Percentiles rank a stretch among this genome's conserved stretches.
Evolutionary conservation across 2,797 vertebrate genomes (phyloP).

Genomic region (Siniperca undulata): DNA sequence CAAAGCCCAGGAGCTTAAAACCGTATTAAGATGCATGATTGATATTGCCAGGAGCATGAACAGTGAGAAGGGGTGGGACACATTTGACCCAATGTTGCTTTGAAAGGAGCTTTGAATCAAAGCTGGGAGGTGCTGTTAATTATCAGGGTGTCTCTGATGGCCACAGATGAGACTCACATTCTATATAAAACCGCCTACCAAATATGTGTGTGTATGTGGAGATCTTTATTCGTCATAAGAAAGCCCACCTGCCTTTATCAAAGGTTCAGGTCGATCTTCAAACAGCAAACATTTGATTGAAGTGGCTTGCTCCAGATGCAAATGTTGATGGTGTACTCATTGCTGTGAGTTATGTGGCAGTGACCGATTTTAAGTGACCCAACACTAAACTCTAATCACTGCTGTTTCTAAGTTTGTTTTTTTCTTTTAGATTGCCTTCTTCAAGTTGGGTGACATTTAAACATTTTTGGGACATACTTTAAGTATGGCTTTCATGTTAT

Average conservation of each 20-base stretch:
- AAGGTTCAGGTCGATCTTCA: slow-evolving; percentile 67
- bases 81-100: slow-evolving; percentile 56
- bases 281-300: slow-evolving; percentile 43
- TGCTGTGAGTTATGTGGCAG: neutral
- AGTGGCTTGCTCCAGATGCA: slow-evolving; percentile 42
- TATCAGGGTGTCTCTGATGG: slow-evolving; percentile 74
- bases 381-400: neutral
- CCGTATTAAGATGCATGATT: slow-evolving; percentile 72
- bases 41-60: slow-evolving; percentile 51
- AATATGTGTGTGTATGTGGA: slow-evolving; percentile 34
- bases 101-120: slow-evolving; percentile 71
- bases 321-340: slow-evolving; percentile 9
- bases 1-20: slow-evolving; percentile 55
- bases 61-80: slow-evolving; percentile 30
- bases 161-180: slow-evolving; percentile 50
- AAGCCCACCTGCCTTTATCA: slow-evolving; percentile 59
- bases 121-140: slow-evolving; percentile 72
- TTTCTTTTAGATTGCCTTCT: neutral
- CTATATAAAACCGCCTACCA: slow-evolving; percentile 27
- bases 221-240: slow-evolving; percentile 49
- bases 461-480: neutral
- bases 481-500: neutral
- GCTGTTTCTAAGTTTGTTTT: neutral
- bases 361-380: neutral
- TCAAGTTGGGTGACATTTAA: neutral